phyloP scores from a whole-genome alignment of 1,140 invertebrate genomes.

The Glomeris maerens region DNA sequence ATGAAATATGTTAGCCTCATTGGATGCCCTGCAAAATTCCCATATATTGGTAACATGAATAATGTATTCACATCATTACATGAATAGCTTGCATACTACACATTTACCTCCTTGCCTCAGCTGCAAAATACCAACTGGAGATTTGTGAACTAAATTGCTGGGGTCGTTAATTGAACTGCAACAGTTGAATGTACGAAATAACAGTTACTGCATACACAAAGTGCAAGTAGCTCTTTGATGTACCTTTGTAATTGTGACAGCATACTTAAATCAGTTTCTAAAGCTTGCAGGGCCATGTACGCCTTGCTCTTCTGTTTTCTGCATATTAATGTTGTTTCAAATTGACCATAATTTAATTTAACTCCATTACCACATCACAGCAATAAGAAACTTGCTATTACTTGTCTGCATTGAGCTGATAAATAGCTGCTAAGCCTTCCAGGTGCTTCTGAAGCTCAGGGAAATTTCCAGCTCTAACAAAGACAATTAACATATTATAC shows the following conservation, averaged over 20 bases:
- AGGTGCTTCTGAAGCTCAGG: conserved; percentile 82
- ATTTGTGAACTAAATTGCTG: conserved; percentile 73
- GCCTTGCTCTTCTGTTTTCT: conserved; percentile 65
- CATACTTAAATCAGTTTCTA: conserved; percentile 79
- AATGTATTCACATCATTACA: conserved; percentile 7
- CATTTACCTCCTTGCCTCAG: conserved; percentile 36
- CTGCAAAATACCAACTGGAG: conserved; percentile 57
- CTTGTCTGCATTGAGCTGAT: conserved; percentile 85
- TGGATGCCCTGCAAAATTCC: conserved; percentile 64
- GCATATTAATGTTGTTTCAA: conserved; percentile 13
- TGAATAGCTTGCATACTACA: conserved; percentile 1
- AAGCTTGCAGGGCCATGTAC: conserved; percentile 73
- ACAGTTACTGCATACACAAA: conserved; percentile 6
- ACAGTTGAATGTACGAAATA: conserved; percentile 11
- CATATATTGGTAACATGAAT: no score
- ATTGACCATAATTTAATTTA: not conserved
- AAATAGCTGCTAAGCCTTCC: conserved; percentile 78
- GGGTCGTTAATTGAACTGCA: conserved; percentile 53
- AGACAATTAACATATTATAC: conserved; percentile 4
- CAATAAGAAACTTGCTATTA: conserved; percentile 41
- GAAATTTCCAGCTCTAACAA: conserved; percentile 51
- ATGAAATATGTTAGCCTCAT: conserved; percentile 91
- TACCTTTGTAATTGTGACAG: conserved; percentile 65
- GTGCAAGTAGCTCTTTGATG: conserved; percentile 24
- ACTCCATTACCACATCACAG: no score